Base-by-base conservation (phyloP, 1,140 invertebrate genomes). In the Drosophila watanabei region DNA sequence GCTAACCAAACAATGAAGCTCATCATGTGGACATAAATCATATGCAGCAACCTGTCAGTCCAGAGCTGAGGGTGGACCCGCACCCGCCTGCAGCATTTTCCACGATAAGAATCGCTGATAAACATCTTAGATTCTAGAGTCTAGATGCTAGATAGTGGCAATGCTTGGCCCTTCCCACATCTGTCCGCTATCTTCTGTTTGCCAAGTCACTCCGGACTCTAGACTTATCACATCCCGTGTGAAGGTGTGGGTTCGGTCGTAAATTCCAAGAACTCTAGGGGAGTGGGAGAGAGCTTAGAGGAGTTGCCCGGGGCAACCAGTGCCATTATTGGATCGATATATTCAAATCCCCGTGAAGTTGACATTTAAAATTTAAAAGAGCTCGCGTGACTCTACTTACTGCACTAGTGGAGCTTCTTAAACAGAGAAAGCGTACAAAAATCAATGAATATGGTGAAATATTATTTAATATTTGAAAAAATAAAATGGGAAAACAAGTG, bases 241-340 rank as follows among this genome's bases (percentile, higher is more conserved):
- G 46, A 37, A 77, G 62, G 62, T 77, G 60, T 77, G 73, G 62
- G 63, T 52, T 51, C 30, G 28, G 48, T 54, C 62, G 63, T 77
- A 77, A 77, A 68, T 77, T 77, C 56, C 39, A 48, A 69, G 60
- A 76, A 49, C 46, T 32, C 18, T 69, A 43, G 37, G 48, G 16
- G 39, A 14, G 14, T 45, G 11, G 43, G 13, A 57, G 13, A 57
- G 41, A 51, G 43, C 24, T 39, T 28, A n/a, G 20, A 57, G 65
- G 45, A 61, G 71, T 75, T 61, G 39, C 71, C 37, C n/a, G 30
- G 32, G 68, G 68, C 68, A 75, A 75, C 69, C 18, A 0, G 24
- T 60, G 57, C 62, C 33, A 62, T 84, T 88, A 85, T 89, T 88
- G 70, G 81, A 88, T 88, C 85, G 61, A 88, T 89, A 88, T 66